Conservation (phyloP, 2,888 invertebrate genomes). For the Orchestes rusci region DNA sequence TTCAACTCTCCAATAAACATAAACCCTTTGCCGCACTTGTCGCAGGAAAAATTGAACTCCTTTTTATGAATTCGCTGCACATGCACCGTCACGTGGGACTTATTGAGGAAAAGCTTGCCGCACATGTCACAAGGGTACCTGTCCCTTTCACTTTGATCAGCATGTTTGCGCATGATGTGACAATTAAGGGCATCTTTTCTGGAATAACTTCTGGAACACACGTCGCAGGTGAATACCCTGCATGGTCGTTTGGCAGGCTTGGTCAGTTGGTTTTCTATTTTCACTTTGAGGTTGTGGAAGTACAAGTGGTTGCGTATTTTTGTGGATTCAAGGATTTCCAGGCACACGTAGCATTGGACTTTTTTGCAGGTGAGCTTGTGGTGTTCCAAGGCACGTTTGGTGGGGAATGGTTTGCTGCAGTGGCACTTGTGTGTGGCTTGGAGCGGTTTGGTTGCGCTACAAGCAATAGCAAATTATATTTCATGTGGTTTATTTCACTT, state of each 20-base stretch:
- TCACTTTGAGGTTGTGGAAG: constrained; percentile 8
- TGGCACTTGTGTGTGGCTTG: constrained; percentile 1
- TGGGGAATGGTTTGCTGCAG: neutral
- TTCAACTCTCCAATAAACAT: constrained; percentile 52
- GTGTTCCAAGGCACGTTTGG: neutral
- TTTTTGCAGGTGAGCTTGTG: neutral
- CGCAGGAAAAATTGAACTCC: constrained; percentile 54
- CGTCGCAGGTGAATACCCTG: constrained; percentile 1
- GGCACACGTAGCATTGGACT: no score
- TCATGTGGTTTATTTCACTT: no score
- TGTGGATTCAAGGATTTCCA: constrained; percentile 23
- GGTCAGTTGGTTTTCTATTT: constrained; percentile 9
- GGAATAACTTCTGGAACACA: constrained; percentile 9
- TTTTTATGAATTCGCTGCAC: constrained; percentile 52
- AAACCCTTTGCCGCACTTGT: constrained; percentile 54
- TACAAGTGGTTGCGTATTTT: constrained; percentile 10
- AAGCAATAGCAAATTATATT: no score
- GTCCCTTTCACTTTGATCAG: constrained; percentile 3
- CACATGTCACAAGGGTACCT: constrained; percentile 18
- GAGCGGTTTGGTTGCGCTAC: no score
- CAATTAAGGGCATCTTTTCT: constrained; percentile 10
- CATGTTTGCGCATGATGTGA: constrained; percentile 9
- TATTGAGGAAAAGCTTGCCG: constrained; percentile 49
- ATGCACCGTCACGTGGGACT: constrained; percentile 51
- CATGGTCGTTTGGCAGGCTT: no score